phyloP scores from a whole-genome alignment of 2,797 vertebrate genomes.

The Acipenser ruthenus region DNA sequence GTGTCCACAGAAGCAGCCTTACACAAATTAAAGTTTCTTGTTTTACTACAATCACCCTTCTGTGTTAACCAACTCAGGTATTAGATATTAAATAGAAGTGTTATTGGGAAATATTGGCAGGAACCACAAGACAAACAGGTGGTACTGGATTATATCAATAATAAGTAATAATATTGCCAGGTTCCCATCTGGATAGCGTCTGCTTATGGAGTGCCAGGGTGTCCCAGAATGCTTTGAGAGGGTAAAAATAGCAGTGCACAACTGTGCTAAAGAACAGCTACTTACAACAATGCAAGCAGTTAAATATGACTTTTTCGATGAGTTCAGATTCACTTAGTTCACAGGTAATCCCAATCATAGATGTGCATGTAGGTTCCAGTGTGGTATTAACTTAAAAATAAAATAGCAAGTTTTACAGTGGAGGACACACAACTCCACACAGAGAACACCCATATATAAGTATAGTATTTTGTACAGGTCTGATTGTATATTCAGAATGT shows the following conservation, averaged over 20 bases:
- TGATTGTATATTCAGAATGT: no score
- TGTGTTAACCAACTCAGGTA: constrained; percentile 69
- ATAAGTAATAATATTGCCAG: constrained; percentile 86
- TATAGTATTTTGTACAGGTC: no score
- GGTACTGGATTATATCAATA: constrained; percentile 90
- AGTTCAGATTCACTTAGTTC: no score
- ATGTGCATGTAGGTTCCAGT: no score
- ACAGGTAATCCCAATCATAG: no score
- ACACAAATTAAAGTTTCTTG: no score
- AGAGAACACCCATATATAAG: no score
- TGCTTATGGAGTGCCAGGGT: constrained; percentile 65
- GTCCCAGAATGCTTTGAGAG: constrained; percentile 60
- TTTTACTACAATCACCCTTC: constrained; percentile 38
- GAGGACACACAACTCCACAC: no score
- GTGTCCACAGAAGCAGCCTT: no score
- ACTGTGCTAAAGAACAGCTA: constrained; percentile 62
- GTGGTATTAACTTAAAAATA: no score
- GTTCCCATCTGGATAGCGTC: constrained; percentile 71
- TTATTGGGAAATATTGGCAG: constrained; percentile 83
- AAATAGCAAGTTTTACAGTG: no score
- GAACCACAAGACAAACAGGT: constrained; percentile 75
- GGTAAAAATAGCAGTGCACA: constrained; percentile 52
- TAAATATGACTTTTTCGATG: no score
- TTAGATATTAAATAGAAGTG: constrained; percentile 71
- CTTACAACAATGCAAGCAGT: constrained; percentile 27